Evolutionary conservation across 2,113 vertebrate species (phyloP), one percentile per base, ranked within the genome.

Genomic region (Rallus limicola): DNA sequence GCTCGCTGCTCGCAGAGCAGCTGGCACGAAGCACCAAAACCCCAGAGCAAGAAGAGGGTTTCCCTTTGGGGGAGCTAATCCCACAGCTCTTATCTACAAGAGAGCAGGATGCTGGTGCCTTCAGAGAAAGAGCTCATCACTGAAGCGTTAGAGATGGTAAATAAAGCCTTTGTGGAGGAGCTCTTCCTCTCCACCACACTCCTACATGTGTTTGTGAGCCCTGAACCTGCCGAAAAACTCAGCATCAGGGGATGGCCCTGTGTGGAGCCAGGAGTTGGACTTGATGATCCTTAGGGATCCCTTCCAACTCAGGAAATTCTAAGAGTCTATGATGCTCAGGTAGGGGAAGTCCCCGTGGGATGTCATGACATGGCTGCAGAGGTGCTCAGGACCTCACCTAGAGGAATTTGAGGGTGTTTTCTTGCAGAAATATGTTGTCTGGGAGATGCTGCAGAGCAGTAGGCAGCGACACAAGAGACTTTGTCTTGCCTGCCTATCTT

Each of bases 111-210:
- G 69, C 40, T 44, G 50, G 4, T 21, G 58, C 52, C 29, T 55
- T 23, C 62, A 33, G 69, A 71, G 76, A 31, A 67, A 4, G 21
- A 60, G 50, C 68, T 93, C 21, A 0, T 9, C 5, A 5, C 63
- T 38, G 71, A 3, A 7, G 76, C 4, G 42, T 5, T 24, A 14
- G 76, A 44, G 31, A 3, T 8, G 34, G 19, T 6, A 19, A 59
- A 34, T 2, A 1, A 58, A 26, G 29, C 7, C n/a, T 29, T 69
- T 7, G 25, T 6, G 36, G 40, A 67, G 58, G 20, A 74, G 69
- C 14, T 23, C 5, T 14, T 28, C 36, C 13, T 15, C 53, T 46
- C 12, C 12, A 0, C 3, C 0, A 1, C 13, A 0, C 21, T 46
- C 53, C 76, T 15, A 7, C 0, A 0, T 3, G 40, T 16, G 5